Conservation (phyloP, 92 coral and sea anemone species). For the Nematostella vectensis region DNA sequence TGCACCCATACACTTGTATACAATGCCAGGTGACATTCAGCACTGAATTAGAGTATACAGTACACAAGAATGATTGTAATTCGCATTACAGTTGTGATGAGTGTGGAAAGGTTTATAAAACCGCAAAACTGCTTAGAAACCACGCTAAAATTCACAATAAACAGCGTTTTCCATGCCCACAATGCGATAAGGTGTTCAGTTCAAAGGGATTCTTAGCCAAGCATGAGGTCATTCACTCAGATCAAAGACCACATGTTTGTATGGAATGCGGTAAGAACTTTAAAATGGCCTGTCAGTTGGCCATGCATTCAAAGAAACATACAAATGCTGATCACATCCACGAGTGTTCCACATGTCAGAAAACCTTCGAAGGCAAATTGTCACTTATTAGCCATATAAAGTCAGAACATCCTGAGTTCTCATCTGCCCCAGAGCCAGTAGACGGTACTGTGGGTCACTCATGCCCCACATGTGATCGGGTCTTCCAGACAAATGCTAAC, state of each 20-base stretch:
- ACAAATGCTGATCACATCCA: too few species aligned
- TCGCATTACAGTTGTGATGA: neutral
- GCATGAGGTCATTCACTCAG: conserved; percentile 17
- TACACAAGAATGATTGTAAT: too few species aligned
- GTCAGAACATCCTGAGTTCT: too few species aligned
- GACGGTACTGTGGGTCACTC: too few species aligned
- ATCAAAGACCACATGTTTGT: conserved; percentile 10
- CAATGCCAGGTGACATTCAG: too few species aligned
- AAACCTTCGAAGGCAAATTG: too few species aligned
- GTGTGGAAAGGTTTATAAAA: neutral
- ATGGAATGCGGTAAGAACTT: conserved; percentile 6
- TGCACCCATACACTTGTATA: neutral
- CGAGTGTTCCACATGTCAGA: too few species aligned
- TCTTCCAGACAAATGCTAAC: conserved; percentile 5
- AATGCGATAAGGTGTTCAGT: conserved; percentile 7
- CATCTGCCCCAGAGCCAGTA: too few species aligned
- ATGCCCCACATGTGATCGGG: neutral
- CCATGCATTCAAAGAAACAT: too few species aligned
- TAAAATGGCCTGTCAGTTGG: neutral
- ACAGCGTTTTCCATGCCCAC: conserved; percentile 9
- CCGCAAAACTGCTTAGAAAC: neutral
- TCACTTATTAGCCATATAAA: too few species aligned
- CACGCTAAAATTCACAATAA: conserved; percentile 6
- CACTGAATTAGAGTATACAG: too few species aligned
- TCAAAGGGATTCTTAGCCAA: conserved; percentile 7